Evolutionary conservation across 2,888 invertebrate species (phyloP).

Genomic region (Drosophila subsilvestris): DNA sequence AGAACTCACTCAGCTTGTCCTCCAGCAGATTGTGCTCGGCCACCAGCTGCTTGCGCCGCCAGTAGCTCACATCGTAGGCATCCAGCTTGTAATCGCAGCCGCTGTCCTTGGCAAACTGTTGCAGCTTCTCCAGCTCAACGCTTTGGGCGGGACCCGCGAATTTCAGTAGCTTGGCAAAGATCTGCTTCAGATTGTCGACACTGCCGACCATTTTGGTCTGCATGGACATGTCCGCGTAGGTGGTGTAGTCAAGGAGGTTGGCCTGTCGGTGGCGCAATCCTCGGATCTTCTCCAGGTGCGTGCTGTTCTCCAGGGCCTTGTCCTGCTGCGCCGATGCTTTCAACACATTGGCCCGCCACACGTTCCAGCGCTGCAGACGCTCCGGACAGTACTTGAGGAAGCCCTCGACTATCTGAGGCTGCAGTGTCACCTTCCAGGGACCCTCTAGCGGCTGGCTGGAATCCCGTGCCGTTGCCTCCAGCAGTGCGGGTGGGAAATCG

Average conservation of each 20-base stretch:
- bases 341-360: slow-evolving; percentile 92
- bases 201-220: slow-evolving; percentile 96
- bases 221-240: slow-evolving; percentile 94
- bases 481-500: slow-evolving; percentile 89
- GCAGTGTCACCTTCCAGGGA: slow-evolving; percentile 93
- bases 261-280: slow-evolving; percentile 89
- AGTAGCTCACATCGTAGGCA: slow-evolving; percentile 94
- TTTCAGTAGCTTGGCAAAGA: slow-evolving; percentile 88
- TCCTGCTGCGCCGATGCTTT: slow-evolving; percentile 88
- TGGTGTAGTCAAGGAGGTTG: slow-evolving; percentile 90
- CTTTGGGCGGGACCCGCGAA: slow-evolving; percentile 91
- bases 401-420: slow-evolving; percentile 88
- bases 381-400: slow-evolving; percentile 95
- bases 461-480: slow-evolving; percentile 88
- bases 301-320: slow-evolving; percentile 88
- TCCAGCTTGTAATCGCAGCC: slow-evolving; percentile 90
- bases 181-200: slow-evolving; percentile 89
- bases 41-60: slow-evolving; percentile 91
- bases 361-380: slow-evolving; percentile 90
- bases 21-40: slow-evolving; percentile 89
- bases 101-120: slow-evolving; percentile 89
- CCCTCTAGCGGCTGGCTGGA: slow-evolving; percentile 87
- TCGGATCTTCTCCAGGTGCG: slow-evolving; percentile 91
- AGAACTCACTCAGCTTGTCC: slow-evolving; percentile 90
- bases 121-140: slow-evolving; percentile 89